A percentile compares a stretch with the other conserved stretches of the same genome.
These are phyloP conservation scores for Folsomia manolachei DNA, from an alignment of 2,888 invertebrate species.

Conservation along the genomic window DNA sequence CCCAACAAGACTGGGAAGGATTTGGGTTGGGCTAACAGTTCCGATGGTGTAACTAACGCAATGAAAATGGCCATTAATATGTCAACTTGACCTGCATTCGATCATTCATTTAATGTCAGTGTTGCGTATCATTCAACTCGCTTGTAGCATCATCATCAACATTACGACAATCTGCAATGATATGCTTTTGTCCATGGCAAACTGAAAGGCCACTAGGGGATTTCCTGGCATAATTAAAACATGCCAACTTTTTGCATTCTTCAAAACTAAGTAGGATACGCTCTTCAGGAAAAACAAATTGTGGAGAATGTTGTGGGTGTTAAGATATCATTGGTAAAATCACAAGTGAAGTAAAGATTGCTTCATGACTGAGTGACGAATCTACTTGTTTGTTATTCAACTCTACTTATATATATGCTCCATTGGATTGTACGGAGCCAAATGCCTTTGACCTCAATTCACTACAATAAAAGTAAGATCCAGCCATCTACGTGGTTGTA, in stretches of 20 bases:
- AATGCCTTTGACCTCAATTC: conserved; percentile 19
- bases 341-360: background rate
- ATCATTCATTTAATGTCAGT: too few relatives aligned
- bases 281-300: too few relatives aligned
- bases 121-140: background rate
- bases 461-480: conserved; percentile 1
- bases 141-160: background rate
- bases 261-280: background rate
- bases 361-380: background rate
- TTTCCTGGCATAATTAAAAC: background rate
- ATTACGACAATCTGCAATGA: background rate
- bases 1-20: too few relatives aligned
- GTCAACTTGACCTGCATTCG: conserved; percentile 3
- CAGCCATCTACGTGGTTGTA: too few relatives aligned
- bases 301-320: too few relatives aligned
- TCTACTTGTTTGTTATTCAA: conserved; percentile 3
- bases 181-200: background rate
- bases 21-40: background rate
- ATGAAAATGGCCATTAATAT: too few relatives aligned
- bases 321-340: background rate
- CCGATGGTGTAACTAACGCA: background rate
- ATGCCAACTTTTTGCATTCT: background rate
- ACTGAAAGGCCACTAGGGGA: background rate
- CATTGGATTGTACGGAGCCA: background rate
- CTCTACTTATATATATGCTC: background rate